Base-by-base conservation (phyloP, 2,797 vertebrate genomes). In the Paramormyrops hopkinsi region DNA sequence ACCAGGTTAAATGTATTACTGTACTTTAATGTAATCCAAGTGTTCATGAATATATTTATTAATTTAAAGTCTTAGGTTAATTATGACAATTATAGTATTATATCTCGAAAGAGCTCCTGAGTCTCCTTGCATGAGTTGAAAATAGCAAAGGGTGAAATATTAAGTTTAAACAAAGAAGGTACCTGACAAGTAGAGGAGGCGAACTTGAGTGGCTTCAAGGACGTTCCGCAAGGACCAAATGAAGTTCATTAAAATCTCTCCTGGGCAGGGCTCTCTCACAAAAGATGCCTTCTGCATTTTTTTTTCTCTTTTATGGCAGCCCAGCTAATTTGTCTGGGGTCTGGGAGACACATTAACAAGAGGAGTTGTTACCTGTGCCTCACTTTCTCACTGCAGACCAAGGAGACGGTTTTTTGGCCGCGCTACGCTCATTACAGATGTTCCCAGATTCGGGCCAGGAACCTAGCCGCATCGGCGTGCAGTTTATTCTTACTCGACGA, bases 241-340 rank as follows among this genome's bases (percentile, higher is more conserved):
- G 93, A 96, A 96, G 94, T 95, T 96, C 94, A 96, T 96, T 95
- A 96, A 93, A 95, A 95, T 96, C 92, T 95, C 96, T 96, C 96
- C 92, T 90, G 94, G 94, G 95, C 94, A 91, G 90, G 91, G 90
- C 92, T 91, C 90, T 84, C 91, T 92, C 93, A 92, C 94, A 93
- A 94, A 89, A 65, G 93, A 93, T 91, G 94, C 94, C 94, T 94
- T 95, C 88, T 93, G 94, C 93, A 93, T 93, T 91, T 91, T 91
- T 56, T 82, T 37, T 87, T 88, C 89, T 56, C 14, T 33, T 56
- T 51, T 87, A 94, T 93, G 92, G 93, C 88, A 92, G 93, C 91
- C 90, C 44, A 11, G 92, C 93, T 96, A 95, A 96, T 96, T 96
- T 96, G 94, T 95, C 94, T 94, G 90, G 94, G 94, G 94, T 95